A percentile compares a stretch with the other conserved stretches of the same genome.
Conservation (phyloP, 2,113 vertebrate genomes). For the Natator depressus region DNA sequence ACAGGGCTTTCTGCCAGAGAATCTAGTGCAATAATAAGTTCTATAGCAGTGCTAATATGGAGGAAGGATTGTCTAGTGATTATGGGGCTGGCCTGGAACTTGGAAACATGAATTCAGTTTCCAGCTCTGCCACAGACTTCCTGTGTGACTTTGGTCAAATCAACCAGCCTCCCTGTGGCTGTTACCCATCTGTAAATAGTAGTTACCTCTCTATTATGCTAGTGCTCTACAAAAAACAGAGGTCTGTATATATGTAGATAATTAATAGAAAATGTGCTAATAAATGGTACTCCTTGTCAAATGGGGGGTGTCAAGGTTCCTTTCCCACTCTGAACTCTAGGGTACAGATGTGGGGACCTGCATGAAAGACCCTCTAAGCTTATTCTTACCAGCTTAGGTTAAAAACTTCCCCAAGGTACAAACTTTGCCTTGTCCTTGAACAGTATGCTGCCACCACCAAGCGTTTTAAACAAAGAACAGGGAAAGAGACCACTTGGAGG, state of each 20-base stretch:
- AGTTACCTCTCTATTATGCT: not conserved
- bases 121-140: not conserved
- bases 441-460: too few relatives aligned
- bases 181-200: not conserved
- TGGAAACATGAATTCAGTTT: not conserved
- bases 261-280: not conserved
- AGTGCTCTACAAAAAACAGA: not conserved
- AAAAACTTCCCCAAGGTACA: too few relatives aligned
- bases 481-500: too few relatives aligned
- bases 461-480: too few relatives aligned
- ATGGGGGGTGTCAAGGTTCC: not conserved
- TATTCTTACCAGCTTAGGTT: too few relatives aligned
- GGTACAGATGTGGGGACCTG: too few relatives aligned
- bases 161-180: not conserved
- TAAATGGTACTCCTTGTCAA: not conserved
- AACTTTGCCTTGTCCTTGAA: too few relatives aligned
- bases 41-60: not conserved
- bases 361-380: too few relatives aligned
- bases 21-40: not conserved
- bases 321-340: too few relatives aligned
- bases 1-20: not conserved
- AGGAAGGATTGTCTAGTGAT: not conserved
- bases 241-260: not conserved
- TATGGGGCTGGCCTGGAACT: not conserved
- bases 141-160: not conserved